These are phyloP conservation scores for Sphecodes monilicornis DNA, from an alignment of 2,888 invertebrate genomes.

Conservation along the genomic window DNA sequence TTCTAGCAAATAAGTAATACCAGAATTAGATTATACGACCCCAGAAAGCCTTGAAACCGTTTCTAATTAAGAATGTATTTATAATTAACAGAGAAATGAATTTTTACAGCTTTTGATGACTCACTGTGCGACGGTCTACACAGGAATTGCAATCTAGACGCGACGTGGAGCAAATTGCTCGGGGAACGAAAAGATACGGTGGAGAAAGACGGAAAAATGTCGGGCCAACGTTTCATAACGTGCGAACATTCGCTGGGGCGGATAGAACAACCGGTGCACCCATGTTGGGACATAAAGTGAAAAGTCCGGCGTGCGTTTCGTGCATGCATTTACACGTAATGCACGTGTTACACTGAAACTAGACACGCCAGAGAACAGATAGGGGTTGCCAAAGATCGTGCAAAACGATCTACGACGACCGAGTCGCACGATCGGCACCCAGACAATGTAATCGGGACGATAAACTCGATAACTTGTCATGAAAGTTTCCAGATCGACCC, in stretches of 20 bases:
- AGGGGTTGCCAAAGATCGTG: slow-evolving; percentile 53
- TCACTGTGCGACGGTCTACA: too few relatives aligned
- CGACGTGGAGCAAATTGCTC: slow-evolving; percentile 32
- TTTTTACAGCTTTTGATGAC: too few relatives aligned
- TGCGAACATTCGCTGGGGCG: neutral
- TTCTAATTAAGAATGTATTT: too few relatives aligned
- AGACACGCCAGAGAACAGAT: slow-evolving; percentile 47
- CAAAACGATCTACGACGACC: slow-evolving; percentile 41
- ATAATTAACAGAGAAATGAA: too few relatives aligned
- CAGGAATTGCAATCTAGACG: too few relatives aligned
- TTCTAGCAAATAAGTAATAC: too few relatives aligned
- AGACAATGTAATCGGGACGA: slow-evolving; percentile 67
- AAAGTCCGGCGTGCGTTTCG: slow-evolving; percentile 38
- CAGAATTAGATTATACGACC: too few relatives aligned
- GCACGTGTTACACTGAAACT: slow-evolving; percentile 56
- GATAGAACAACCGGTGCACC: slow-evolving; percentile 8
- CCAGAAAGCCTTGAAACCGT: too few relatives aligned
- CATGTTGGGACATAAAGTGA: slow-evolving; percentile 18
- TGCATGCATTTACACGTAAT: slow-evolving; percentile 37
- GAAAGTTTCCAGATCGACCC: slow-evolving; percentile 63
- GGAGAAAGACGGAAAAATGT: slow-evolving; percentile 6
- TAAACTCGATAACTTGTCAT: slow-evolving; percentile 64
- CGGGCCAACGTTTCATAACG: slow-evolving; percentile 20
- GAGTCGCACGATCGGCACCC: slow-evolving; percentile 51
- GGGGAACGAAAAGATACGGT: slow-evolving; percentile 12